Evolutionary conservation across 2,797 vertebrate species (phyloP).

Genomic region (Eutrigla gurnardus): DNA sequence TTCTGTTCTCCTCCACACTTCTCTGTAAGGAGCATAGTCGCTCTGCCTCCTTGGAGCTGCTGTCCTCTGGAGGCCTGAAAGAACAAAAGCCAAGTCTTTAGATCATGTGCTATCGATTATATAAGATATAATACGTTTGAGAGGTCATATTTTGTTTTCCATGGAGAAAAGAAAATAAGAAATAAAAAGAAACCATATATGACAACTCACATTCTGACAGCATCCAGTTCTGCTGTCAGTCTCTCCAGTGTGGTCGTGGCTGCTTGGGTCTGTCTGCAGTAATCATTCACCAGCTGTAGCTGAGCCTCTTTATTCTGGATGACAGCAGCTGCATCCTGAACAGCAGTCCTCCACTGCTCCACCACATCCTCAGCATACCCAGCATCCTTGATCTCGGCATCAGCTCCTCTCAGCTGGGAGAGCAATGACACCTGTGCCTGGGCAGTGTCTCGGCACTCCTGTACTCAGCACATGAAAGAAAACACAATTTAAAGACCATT

Average conservation of each 20-base stretch:
- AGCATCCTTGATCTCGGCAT: conserved; percentile 38
- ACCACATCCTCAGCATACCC: conserved; percentile 42
- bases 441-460: conserved; percentile 81
- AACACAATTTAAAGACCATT: not conserved
- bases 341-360: conserved; percentile 79
- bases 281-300: conserved; percentile 82
- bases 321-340: conserved; percentile 81
- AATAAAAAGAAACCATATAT: not conserved
- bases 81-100: conserved; percentile 20
- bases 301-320: conserved; percentile 86
- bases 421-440: conserved; percentile 75
- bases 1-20: conserved; percentile 81
- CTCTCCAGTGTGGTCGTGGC: conserved; percentile 78
- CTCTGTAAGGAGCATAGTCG: conserved; percentile 81
- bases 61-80: conserved; percentile 84
- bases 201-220: conserved; percentile 86
- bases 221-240: conserved; percentile 83
- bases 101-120: not conserved
- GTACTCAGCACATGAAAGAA: conserved; percentile 35
- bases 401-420: conserved; percentile 49
- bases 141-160: too few species aligned
- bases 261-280: conserved; percentile 78
- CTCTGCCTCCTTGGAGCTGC: conserved; percentile 79
- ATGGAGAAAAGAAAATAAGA: too few species aligned
- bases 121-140: not conserved